Percentiles rank a stretch among this genome's conserved stretches.
Evolutionary conservation across 2,888 invertebrate species (phyloP).

Genomic region (Brachypalpus laphriformis): DNA sequence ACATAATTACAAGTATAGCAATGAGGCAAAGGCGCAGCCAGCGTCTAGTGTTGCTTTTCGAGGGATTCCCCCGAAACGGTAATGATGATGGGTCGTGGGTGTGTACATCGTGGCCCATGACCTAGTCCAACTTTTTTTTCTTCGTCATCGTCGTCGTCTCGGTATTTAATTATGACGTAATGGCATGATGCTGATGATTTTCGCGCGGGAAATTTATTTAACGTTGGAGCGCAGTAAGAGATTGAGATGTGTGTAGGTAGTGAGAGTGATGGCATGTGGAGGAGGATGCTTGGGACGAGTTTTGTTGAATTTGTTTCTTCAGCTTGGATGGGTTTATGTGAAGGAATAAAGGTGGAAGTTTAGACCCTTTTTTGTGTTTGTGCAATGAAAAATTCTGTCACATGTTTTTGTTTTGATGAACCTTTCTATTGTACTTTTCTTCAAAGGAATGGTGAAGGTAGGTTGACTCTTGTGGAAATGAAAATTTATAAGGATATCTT

Average conservation of each 20-base stretch:
- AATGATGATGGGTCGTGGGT: slow-evolving; percentile 42
- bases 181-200: slow-evolving; percentile 38
- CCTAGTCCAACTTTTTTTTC: slow-evolving; percentile 70
- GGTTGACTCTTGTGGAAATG: no score
- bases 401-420: not conserved
- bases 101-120: slow-evolving; percentile 51
- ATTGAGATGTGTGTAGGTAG: not conserved
- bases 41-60: slow-evolving; percentile 52
- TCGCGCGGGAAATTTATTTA: slow-evolving; percentile 32
- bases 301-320: not conserved
- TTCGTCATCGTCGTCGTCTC: slow-evolving; percentile 16
- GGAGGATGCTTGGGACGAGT: not conserved
- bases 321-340: not conserved
- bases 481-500: no score
- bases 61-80: slow-evolving; percentile 60
- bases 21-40: slow-evolving; percentile 22
- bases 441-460: no score
- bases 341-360: not conserved
- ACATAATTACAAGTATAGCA: slow-evolving; percentile 69
- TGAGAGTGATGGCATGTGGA: not conserved
- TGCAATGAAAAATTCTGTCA: not conserved
- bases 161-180: slow-evolving; percentile 75
- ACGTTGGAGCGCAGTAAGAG: not conserved
- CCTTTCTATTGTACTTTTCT: no score
- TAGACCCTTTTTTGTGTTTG: not conserved